These are phyloP conservation scores for Sinocyclocheilus anophthalmus DNA, from an alignment of 2,113 vertebrate genomes.

Conservation along the genomic window DNA sequence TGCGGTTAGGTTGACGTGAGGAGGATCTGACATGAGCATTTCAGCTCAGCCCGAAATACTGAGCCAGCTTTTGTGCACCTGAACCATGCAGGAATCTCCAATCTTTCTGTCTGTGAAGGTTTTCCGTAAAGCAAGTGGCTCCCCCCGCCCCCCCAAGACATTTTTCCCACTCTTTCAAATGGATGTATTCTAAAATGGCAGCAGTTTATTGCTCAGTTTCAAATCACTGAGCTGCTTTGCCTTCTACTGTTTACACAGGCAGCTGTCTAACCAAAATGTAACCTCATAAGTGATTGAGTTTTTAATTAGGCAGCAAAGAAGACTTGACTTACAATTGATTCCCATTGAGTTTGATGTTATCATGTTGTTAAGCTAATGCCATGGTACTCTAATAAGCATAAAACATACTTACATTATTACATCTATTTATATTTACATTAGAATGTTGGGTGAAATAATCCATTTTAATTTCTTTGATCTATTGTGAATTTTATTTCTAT, in stretches of 20 bases:
- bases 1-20: slow-evolving; percentile 63
- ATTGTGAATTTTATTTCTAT: not conserved
- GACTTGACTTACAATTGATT: not conserved
- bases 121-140: not conserved
- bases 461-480: not conserved
- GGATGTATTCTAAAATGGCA: slow-evolving; percentile 19
- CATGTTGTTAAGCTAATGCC: not conserved
- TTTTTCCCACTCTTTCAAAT: not conserved
- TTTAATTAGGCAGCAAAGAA: not conserved
- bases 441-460: not conserved
- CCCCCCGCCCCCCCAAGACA: too few species aligned
- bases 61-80: slow-evolving; percentile 43
- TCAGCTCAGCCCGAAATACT: slow-evolving; percentile 17
- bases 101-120: not conserved
- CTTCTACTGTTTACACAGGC: not conserved
- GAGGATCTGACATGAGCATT: slow-evolving; percentile 51
- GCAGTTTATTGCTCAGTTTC: not conserved
- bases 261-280: not conserved
- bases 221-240: not conserved
- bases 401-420: not conserved
- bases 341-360: not conserved
- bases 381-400: not conserved
- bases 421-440: not conserved
- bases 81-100: not conserved
- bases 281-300: not conserved